Conservation (phyloP, 2,113 vertebrate species). For the Myrmophylax atrothorax region DNA sequence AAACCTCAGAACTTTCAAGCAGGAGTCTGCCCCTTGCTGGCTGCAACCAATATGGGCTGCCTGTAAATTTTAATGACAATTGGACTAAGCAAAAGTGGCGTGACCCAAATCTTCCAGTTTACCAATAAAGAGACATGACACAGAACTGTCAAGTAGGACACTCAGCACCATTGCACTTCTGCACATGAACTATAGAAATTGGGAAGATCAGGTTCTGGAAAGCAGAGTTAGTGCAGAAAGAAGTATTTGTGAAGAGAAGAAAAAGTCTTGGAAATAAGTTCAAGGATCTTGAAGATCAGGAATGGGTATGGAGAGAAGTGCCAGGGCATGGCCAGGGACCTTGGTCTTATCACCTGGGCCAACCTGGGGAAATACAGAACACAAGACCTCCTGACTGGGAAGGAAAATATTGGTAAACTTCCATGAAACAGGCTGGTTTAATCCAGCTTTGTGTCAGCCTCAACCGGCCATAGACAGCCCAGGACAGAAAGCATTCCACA, state of each 20-base stretch:
- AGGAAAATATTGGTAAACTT: neutral
- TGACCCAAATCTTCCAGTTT: neutral
- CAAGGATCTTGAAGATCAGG: neutral
- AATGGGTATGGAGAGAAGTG: neutral
- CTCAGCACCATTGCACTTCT: neutral
- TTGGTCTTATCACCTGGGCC: neutral
- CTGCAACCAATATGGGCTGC: neutral
- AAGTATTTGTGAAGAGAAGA: neutral
- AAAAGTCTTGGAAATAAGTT: neutral
- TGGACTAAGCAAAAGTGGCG: neutral
- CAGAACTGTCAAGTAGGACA: neutral
- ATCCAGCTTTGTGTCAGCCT: neutral
- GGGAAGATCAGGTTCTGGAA: neutral
- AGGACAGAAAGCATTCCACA: neutral
- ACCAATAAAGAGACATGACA: neutral
- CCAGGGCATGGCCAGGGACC: neutral
- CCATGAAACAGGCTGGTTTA: neutral
- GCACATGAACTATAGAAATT: neutral
- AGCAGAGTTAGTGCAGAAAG: neutral
- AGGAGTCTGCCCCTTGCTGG: neutral
- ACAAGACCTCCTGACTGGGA: neutral
- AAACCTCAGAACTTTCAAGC: neutral
- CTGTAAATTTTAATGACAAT: neutral
- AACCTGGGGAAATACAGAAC: neutral
- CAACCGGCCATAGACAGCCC: neutral